Conservation (phyloP, 2,888 invertebrate species). For the Tricholauxania praeusta region DNA sequence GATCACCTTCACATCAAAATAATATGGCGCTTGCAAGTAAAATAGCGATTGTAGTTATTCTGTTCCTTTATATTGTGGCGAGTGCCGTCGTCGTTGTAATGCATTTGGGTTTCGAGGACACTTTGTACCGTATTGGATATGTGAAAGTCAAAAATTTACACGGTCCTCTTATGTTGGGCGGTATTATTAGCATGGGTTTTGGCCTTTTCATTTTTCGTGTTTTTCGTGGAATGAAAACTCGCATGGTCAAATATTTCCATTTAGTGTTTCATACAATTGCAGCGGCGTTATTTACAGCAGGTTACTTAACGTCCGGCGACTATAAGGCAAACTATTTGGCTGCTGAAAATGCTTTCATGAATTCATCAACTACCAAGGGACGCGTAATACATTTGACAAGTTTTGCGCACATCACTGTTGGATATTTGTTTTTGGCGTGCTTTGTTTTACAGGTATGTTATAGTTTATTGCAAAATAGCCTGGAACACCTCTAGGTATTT, state of each 20-base stretch:
- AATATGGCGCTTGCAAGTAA: neutral
- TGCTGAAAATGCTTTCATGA: too few relatives aligned
- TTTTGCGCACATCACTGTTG: slow-evolving; percentile 1
- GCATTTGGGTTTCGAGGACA: slow-evolving; percentile 2
- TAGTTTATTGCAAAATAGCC: too few relatives aligned
- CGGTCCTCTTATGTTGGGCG: neutral
- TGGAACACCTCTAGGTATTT: too few relatives aligned
- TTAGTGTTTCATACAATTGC: slow-evolving; percentile 19
- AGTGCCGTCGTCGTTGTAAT: neutral
- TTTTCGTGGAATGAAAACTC: slow-evolving; percentile 27
- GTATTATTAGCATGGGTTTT: neutral
- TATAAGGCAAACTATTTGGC: too few relatives aligned
- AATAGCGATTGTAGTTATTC: neutral
- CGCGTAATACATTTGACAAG: neutral
- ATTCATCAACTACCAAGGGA: neutral
- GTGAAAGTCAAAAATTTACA: neutral
- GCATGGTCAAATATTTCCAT: slow-evolving; percentile 39
- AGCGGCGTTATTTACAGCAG: neutral
- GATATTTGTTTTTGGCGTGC: neutral
- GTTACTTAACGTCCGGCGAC: neutral
- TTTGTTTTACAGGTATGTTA: slow-evolving; percentile 6
- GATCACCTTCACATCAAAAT: too few relatives aligned
- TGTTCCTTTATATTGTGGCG: neutral
- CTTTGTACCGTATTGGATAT: neutral
- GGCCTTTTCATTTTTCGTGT: slow-evolving; percentile 36